These are phyloP conservation scores for Stomatorhinus ivindoensis DNA, from an alignment of 2,113 vertebrate species.

Conservation along the genomic window DNA sequence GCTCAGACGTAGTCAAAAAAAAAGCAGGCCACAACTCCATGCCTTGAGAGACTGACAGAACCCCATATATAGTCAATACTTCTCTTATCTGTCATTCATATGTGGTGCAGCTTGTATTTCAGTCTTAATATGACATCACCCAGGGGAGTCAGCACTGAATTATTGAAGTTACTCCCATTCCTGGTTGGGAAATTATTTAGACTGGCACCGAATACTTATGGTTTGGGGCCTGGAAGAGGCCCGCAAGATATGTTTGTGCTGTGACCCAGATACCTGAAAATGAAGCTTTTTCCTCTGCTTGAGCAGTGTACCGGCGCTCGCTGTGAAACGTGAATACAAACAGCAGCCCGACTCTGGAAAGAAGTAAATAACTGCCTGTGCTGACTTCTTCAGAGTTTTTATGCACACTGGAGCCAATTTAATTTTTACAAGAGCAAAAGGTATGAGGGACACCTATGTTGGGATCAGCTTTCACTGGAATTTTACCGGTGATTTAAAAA, in stretches of 20 bases:
- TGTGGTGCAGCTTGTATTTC: background rate
- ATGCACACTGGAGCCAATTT: background rate
- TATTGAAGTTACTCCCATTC: background rate
- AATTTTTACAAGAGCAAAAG: background rate
- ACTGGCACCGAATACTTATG: background rate
- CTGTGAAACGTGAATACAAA: background rate
- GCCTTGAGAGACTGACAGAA: background rate
- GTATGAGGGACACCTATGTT: background rate
- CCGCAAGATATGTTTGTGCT: background rate
- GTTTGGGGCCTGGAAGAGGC: background rate
- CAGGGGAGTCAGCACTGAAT: background rate
- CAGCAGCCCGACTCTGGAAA: background rate
- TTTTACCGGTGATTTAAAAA: background rate
- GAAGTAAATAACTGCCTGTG: background rate
- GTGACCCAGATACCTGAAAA: constrained; percentile 5
- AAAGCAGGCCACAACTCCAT: background rate
- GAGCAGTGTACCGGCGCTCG: background rate
- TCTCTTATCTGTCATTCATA: background rate
- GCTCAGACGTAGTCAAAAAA: background rate
- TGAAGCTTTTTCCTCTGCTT: background rate
- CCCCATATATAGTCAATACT: background rate
- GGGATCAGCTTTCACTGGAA: background rate
- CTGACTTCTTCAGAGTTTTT: background rate
- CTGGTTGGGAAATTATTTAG: background rate
- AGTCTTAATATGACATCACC: background rate